Evolutionary conservation across 2,113 vertebrate species (phyloP).

Genomic region (Taurulus bubalis): DNA sequence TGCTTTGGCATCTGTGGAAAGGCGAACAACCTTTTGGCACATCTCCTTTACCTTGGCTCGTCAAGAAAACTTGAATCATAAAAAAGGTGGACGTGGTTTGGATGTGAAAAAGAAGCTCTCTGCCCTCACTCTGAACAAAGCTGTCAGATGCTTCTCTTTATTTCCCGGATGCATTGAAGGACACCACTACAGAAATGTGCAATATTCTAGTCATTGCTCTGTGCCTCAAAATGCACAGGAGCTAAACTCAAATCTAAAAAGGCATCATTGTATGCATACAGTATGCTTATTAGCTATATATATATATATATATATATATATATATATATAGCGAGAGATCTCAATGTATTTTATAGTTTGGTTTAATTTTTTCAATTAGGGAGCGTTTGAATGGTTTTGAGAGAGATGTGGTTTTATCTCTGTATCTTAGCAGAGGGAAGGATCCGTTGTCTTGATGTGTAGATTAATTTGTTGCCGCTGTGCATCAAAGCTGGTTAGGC

Average conservation of each 20-base stretch:
- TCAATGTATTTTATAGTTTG: not conserved
- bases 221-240: conserved; percentile 34
- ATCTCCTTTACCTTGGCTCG: conserved; percentile 7
- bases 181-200: conserved; percentile 46
- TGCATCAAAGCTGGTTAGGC: not conserved
- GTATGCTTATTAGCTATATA: not conserved
- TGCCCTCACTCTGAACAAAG: conserved; percentile 36
- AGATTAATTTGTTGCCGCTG: too few relatives aligned
- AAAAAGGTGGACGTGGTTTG: conserved; percentile 25
- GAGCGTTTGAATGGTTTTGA: not conserved
- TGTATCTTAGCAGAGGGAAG: not conserved
- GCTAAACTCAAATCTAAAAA: conserved; percentile 23
- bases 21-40: not conserved
- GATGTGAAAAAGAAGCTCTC: conserved; percentile 33
- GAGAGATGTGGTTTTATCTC: not conserved
- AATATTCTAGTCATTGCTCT: conserved; percentile 64
- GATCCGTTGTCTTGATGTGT: not conserved
- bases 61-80: conserved; percentile 6
- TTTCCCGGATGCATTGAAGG: conserved; percentile 62
- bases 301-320: too few relatives aligned
- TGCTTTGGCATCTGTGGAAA: not conserved
- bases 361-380: too few relatives aligned
- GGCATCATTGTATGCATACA: not conserved
- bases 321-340: not conserved
- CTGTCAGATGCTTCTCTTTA: conserved; percentile 54